phyloP scores from a whole-genome alignment of 2,113 vertebrate species.

The Chamaea fasciata region DNA sequence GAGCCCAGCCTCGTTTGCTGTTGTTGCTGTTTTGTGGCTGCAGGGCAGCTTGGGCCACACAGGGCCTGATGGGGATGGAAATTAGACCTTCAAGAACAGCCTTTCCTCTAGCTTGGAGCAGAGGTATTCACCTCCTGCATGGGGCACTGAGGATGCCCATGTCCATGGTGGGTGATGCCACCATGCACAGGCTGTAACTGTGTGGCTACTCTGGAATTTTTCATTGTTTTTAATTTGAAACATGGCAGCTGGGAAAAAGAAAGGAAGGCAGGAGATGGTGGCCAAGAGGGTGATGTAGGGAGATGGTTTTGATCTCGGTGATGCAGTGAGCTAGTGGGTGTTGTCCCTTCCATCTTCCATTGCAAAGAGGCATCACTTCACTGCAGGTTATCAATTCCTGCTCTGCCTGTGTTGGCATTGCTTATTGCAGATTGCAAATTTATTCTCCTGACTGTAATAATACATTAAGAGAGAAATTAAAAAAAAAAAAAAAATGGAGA shows the following conservation, averaged over 20 bases:
- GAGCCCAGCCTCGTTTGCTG: background rate
- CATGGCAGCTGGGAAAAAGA: background rate
- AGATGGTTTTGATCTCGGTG: background rate
- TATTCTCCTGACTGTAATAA: background rate
- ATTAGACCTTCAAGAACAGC: background rate
- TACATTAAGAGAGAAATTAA: background rate
- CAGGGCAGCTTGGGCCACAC: background rate
- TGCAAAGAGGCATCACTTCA: background rate
- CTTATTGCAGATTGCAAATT: background rate
- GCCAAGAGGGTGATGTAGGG: background rate
- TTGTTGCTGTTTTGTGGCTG: background rate
- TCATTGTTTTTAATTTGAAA: background rate
- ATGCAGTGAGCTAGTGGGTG: background rate
- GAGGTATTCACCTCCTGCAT: background rate
- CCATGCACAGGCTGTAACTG: background rate
- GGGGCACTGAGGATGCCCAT: accelerated
- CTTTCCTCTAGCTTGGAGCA: background rate
- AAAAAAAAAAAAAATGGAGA: background rate
- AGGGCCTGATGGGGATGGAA: background rate
- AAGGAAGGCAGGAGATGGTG: background rate
- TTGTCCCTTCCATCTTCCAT: background rate
- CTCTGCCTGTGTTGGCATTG: background rate
- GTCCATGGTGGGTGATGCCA: background rate
- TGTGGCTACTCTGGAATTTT: background rate
- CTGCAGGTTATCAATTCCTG: background rate